Conservation (phyloP, 2,797 vertebrate genomes). For the Tachyglossus aculeatus region DNA sequence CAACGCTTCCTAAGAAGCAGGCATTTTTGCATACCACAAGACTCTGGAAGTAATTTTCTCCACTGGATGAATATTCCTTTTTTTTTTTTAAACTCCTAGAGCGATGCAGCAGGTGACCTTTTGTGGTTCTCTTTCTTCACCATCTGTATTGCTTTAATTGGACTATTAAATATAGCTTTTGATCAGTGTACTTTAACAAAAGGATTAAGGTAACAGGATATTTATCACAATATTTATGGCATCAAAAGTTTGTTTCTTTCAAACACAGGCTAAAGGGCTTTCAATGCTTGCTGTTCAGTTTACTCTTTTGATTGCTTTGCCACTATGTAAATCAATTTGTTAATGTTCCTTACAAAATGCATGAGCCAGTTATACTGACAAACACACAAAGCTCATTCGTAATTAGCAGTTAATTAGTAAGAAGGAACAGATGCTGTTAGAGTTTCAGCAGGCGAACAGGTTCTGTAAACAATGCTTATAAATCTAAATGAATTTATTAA, state of each 20-base stretch:
- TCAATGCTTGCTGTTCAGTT: constrained; percentile 77
- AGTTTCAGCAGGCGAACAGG: constrained; percentile 87
- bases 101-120: not conserved
- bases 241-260: constrained; percentile 54
- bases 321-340: constrained; percentile 89
- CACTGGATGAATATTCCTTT: no score
- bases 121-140: fast-evolving
- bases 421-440: constrained; percentile 92
- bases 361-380: constrained; percentile 84
- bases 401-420: constrained; percentile 96
- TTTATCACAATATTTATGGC: not conserved
- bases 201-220: not conserved
- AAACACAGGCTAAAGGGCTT: constrained; percentile 69
- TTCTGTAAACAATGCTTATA: constrained; percentile 97
- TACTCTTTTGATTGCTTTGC: constrained; percentile 79
- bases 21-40: no score
- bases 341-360: constrained; percentile 85
- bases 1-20: no score
- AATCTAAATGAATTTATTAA: constrained; percentile 88
- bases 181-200: not conserved
- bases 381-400: constrained; percentile 85
- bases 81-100: not conserved
- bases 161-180: fast-evolving
- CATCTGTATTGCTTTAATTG: fast-evolving
- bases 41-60: no score